Evolutionary conservation across 2,797 vertebrate species (phyloP).

Genomic region (Naso thynnoides): DNA sequence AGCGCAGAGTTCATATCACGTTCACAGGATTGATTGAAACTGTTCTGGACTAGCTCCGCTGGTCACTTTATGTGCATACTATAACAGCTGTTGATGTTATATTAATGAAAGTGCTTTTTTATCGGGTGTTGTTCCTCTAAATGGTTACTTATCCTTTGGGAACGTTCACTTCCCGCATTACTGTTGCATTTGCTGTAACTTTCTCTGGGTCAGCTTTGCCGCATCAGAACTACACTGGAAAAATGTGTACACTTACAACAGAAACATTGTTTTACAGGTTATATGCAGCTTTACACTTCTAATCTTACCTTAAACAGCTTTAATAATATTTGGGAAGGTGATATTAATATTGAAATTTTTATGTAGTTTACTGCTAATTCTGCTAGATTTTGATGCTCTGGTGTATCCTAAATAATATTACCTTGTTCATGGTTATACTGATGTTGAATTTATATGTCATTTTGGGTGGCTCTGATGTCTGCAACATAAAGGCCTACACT

Average conservation of each 20-base stretch:
- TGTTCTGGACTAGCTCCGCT: background rate
- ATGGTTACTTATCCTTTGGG: background rate
- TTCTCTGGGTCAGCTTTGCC: background rate
- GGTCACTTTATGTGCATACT: background rate
- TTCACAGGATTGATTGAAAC: background rate
- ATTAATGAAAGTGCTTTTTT: background rate
- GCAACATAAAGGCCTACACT: background rate
- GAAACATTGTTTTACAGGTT: background rate
- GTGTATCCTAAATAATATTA: background rate
- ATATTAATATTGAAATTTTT: background rate
- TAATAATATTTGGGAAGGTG: background rate
- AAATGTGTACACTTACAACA: too few relatives aligned
- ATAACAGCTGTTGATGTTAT: background rate
- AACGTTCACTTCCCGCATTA: background rate
- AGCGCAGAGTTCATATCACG: background rate
- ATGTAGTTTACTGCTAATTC: background rate
- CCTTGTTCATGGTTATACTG: background rate
- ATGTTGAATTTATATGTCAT: background rate
- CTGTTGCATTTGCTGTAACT: background rate
- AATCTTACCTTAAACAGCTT: background rate
- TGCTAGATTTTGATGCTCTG: background rate
- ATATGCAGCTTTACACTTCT: background rate
- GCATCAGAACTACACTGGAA: background rate
- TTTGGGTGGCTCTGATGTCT: accelerated
- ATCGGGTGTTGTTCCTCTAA: background rate